Evolutionary conservation across 2,797 vertebrate species (phyloP).

Genomic region (Squalus acanthias): DNA sequence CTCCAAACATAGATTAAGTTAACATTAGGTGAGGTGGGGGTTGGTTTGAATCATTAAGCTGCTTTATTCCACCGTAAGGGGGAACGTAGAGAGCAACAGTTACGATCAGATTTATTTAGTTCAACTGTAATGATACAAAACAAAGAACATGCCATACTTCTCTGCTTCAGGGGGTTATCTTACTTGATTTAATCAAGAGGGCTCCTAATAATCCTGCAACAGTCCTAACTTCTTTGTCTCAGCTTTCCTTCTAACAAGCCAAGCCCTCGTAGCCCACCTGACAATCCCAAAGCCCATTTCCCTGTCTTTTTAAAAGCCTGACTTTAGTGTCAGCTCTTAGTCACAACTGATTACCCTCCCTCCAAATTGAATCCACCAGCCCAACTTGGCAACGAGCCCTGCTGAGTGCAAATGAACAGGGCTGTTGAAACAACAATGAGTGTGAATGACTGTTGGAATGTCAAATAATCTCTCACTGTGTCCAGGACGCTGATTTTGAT

Average conservation of each 20-base stretch:
- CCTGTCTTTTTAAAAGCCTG: background rate
- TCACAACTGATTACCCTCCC: background rate
- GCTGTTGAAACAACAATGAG: background rate
- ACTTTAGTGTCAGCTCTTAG: background rate
- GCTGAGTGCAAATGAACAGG: background rate
- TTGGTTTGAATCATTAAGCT: background rate
- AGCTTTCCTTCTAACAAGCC: background rate
- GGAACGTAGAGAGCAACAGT: background rate
- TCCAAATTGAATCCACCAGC: background rate
- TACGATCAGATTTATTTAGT: background rate
- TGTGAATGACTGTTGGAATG: background rate
- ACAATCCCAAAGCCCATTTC: background rate
- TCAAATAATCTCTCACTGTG: background rate
- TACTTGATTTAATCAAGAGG: background rate
- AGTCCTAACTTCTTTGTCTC: background rate
- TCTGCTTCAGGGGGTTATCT: background rate
- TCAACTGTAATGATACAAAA: background rate
- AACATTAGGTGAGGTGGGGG: background rate
- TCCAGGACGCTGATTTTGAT: background rate
- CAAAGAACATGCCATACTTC: background rate
- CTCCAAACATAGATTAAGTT: background rate
- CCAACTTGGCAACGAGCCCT: background rate
- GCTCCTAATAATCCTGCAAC: background rate
- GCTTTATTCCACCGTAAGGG: background rate
- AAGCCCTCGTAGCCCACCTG: background rate